Conservation (phyloP, 1,140 invertebrate genomes). For the Ericerus pela region DNA sequence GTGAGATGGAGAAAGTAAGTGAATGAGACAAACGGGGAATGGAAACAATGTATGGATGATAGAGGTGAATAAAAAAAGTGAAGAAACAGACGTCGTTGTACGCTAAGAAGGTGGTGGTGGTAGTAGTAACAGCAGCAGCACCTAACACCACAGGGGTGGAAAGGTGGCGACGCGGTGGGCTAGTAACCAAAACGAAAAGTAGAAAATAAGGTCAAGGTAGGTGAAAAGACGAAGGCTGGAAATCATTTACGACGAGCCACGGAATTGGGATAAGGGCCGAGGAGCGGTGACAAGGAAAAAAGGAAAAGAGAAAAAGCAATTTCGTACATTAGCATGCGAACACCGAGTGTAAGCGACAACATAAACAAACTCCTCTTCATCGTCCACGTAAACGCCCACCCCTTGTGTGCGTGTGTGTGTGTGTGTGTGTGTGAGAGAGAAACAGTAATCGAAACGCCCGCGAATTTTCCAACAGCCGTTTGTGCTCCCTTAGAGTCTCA, state of each 20-base stretch:
- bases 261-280: not conserved
- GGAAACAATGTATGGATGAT: no score
- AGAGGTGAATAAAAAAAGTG: no score
- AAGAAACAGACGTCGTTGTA: no score
- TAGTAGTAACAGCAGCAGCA: no score
- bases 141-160: not conserved
- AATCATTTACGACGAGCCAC: no score
- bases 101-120: no score
- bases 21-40: no score
- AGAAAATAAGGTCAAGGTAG: not conserved
- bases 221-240: not conserved
- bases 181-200: constrained; percentile 3
- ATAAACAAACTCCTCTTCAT: not conserved
- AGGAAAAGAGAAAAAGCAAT: not conserved
- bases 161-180: not conserved
- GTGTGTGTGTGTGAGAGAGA: not conserved
- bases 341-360: not conserved
- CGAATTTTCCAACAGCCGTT: no score
- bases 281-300: not conserved
- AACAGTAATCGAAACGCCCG: not conserved
- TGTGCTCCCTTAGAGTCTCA: not conserved
- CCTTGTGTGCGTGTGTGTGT: not conserved
- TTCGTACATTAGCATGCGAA: not conserved
- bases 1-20: no score
- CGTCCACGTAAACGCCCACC: no score